phyloP scores from a whole-genome alignment of 2,888 invertebrate genomes.

The Stenichneumon culpator region DNA sequence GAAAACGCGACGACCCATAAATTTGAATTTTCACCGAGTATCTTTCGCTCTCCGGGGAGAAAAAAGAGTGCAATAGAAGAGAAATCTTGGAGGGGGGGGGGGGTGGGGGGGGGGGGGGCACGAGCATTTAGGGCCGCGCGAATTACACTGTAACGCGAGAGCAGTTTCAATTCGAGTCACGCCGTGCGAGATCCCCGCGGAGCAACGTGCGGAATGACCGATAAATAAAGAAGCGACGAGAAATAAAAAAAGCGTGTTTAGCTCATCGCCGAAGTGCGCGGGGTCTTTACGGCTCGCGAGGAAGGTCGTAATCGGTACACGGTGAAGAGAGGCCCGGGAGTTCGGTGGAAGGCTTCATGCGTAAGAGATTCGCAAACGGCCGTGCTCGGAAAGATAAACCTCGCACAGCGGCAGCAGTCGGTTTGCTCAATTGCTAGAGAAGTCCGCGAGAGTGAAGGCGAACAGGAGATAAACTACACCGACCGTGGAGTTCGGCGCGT shows the following conservation, averaged over 20 bases:
- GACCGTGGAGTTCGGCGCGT: constrained; percentile 39
- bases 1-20: too few relatives aligned
- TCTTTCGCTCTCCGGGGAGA: too few relatives aligned
- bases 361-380: constrained; percentile 49
- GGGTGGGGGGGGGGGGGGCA: too few relatives aligned
- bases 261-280: background rate
- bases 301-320: background rate
- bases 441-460: constrained; percentile 3
- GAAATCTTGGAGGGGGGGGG: too few relatives aligned
- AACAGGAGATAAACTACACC: constrained; percentile 33
- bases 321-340: constrained; percentile 4
- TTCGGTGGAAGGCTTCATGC: constrained; percentile 40
- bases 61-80: background rate
- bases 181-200: constrained; percentile 15
- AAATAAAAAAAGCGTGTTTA: constrained; percentile 29
- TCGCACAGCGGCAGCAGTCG: constrained; percentile 1
- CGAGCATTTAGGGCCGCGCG: background rate
- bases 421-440: constrained; percentile 8
- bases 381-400: constrained; percentile 61
- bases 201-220: constrained; percentile 12
- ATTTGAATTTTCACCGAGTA: too few relatives aligned
- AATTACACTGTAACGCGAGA: constrained; percentile 5
- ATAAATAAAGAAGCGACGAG: constrained; percentile 41
- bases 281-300: constrained; percentile 27
- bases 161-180: constrained; percentile 45